phyloP scores from a whole-genome alignment of 2,797 vertebrate species.

The Danio jaintianensis region DNA sequence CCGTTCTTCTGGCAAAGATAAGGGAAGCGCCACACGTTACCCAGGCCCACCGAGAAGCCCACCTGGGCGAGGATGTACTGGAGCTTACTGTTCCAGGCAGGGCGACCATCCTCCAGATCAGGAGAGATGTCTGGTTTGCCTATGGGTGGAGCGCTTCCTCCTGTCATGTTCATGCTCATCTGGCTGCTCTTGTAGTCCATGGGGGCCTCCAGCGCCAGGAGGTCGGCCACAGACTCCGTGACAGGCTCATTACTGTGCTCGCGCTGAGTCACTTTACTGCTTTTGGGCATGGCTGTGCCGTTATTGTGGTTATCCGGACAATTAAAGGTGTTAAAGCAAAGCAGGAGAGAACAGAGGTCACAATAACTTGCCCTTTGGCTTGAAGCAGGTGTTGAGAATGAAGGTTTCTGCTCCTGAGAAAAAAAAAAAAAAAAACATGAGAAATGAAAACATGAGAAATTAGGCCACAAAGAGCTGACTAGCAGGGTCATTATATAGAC shows the following conservation, averaged over 20 bases:
- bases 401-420: conserved; percentile 41
- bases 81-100: conserved; percentile 96
- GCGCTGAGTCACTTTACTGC: conserved; percentile 94
- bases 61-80: conserved; percentile 98
- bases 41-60: conserved; percentile 95
- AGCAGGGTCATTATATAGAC: too few species aligned
- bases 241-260: conserved; percentile 96
- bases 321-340: conserved; percentile 39
- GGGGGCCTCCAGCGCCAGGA: conserved; percentile 93
- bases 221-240: conserved; percentile 95
- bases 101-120: conserved; percentile 89
- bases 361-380: conserved; percentile 23
- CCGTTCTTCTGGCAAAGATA: conserved; percentile 99
- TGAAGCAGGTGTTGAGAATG: conserved; percentile 14
- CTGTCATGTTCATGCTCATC: conserved; percentile 85
- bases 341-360: conserved; percentile 12
- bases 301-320: conserved; percentile 25
- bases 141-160: conserved; percentile 68
- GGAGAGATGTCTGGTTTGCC: conserved; percentile 80
- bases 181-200: conserved; percentile 95
- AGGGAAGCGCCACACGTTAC: conserved; percentile 97
- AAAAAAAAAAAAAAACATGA: neutral
- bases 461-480: neutral
- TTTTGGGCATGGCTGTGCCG: conserved; percentile 88
- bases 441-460: conserved; percentile 24